Base-by-base conservation (phyloP, 1,140 invertebrate species). In the Tetramorium parvispinum region DNA sequence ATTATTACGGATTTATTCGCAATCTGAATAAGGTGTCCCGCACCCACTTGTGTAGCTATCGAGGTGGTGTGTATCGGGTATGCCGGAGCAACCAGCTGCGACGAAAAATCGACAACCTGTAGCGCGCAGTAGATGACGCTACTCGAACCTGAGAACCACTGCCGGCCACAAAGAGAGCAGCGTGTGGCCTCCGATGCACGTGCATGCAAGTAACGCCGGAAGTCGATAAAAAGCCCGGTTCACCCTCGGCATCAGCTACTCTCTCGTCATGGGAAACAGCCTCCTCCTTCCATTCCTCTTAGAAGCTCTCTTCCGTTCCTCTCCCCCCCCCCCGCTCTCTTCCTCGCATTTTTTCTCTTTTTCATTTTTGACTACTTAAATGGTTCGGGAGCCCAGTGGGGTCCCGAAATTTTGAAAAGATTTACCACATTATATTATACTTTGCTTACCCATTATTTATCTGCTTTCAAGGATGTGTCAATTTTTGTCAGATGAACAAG, bases 151-250 rank as follows among this genome's bases (percentile, higher is more conserved):
- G 94, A 95, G 94, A 94, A 91, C 87, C 93, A 85, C 94, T 94
- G 91, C 75, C 85, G 81, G 85, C 85, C 88, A 93, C 92, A 94
- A 94, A 94, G 92, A 92, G 93, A 94, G 90, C 92, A 93, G 89
- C 87, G 63, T 68, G 89, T 92, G 91, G 87, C 57, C 90, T 89
- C 81, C 79, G 66, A 85, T 90, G 86, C 94, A 95, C 94, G 94
- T 95, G 94, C 93, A 94, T 94, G 91, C 92, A 93, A 94, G 92
- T 93, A 94, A 93, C 93, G 93, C 93, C 95, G 95, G 95, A 95
- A 95, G 95, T 95, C 94, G 94, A 95, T 95, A 95, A 95, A 95
- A 95, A 95, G 94, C 93, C 92, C 92, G 87, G 92, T 95, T 94
- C 94, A 94, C 95, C 94, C 95, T 95, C 93, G 91, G 91, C 93